Conservation (phyloP, 2,797 vertebrate genomes). For the Typhlichthys subterraneus region DNA sequence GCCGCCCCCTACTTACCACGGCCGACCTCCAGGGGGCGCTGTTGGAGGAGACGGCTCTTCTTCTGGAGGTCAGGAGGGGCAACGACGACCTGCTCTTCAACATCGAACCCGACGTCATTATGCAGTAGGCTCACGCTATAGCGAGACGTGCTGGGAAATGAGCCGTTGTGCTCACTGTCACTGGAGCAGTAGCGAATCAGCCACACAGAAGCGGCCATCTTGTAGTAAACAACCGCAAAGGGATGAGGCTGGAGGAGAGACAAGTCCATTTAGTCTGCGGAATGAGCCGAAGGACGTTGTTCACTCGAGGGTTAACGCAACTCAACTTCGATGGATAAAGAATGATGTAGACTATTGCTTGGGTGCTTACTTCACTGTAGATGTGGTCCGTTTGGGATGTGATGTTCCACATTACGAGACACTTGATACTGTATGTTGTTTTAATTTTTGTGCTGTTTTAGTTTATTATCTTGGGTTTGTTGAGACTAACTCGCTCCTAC, state of each 20-base stretch:
- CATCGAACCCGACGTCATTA: conserved; percentile 88
- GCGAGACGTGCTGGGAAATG: background rate
- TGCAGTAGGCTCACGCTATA: conserved; percentile 74
- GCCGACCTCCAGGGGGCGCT: conserved; percentile 89
- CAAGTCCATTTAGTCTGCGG: background rate
- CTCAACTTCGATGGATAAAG: background rate
- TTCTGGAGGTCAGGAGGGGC: conserved; percentile 89
- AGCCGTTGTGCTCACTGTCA: too few relatives aligned
- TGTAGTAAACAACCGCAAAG: background rate
- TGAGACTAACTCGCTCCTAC: background rate
- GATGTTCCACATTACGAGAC: background rate
- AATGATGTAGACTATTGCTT: background rate
- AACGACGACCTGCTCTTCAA: conserved; percentile 94
- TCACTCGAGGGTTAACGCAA: background rate
- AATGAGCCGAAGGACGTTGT: background rate
- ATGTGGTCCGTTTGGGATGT: conserved; percentile 2
- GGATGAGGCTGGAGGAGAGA: background rate
- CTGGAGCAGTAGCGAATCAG: background rate
- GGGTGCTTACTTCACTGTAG: background rate
- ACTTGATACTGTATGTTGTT: conserved; percentile 9
- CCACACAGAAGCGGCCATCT: background rate
- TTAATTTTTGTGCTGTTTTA: background rate
- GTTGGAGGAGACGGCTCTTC: conserved; percentile 84
- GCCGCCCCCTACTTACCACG: conserved; percentile 81
- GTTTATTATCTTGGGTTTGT: background rate